Evolutionary conservation across 1,140 invertebrate genomes (phyloP).

Genomic region (Brachionus calyciflorus): DNA sequence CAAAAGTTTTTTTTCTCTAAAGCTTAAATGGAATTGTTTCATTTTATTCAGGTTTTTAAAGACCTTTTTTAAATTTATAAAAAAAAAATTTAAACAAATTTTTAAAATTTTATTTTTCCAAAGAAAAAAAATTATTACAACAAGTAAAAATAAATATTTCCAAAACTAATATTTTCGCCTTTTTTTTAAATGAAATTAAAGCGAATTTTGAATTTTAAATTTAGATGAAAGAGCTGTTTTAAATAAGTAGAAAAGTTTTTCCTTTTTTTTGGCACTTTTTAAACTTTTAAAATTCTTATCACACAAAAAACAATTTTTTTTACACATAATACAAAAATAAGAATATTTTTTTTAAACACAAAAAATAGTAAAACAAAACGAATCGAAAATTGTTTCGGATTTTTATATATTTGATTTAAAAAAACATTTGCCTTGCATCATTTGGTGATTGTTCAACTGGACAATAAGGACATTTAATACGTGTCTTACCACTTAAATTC

Average conservation of each 20-base stretch:
- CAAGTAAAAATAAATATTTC: too few species aligned
- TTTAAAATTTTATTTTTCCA: neutral
- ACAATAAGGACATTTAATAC: slow-evolving; percentile 47
- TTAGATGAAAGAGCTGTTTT: too few species aligned
- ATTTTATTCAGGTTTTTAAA: neutral
- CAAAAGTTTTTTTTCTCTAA: too few species aligned
- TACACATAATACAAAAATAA: slow-evolving; percentile 1
- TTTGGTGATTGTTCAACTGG: slow-evolving; percentile 26
- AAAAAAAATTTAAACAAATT: neutral
- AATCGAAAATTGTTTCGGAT: neutral
- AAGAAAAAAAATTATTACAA: too few species aligned
- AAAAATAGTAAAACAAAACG: slow-evolving; percentile 14
- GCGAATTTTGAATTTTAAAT: too few species aligned
- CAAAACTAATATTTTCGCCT: too few species aligned
- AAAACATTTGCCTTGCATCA: slow-evolving; percentile 43
- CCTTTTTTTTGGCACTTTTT: too few species aligned
- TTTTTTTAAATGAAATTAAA: too few species aligned
- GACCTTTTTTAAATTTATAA: neutral
- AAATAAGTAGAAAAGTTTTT: too few species aligned
- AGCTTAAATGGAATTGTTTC: neutral
- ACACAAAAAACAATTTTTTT: too few species aligned
- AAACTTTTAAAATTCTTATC: too few species aligned
- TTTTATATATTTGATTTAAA: slow-evolving; percentile 26
- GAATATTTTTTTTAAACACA: slow-evolving; percentile 16
- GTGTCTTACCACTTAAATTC: slow-evolving; percentile 52